A percentile compares a stretch with the other conserved stretches of the same genome.
These are phyloP conservation scores for Ichneumon xanthorius DNA, from an alignment of 2,888 invertebrate species.

Conservation along the genomic window DNA sequence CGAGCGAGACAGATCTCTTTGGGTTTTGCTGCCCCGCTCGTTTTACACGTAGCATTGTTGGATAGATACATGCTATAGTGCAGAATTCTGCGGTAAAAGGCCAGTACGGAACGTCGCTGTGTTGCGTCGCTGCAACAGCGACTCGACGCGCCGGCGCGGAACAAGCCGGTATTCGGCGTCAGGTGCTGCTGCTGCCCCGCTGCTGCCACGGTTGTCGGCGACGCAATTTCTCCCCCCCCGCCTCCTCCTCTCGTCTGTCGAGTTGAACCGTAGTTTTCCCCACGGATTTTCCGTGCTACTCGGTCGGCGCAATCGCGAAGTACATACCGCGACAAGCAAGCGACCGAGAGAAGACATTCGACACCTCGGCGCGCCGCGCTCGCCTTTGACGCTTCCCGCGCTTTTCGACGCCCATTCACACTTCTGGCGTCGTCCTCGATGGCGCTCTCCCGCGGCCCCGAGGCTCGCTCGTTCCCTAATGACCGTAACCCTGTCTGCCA, in stretches of 20 bases:
- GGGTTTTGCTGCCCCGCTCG: slow-evolving; percentile 43
- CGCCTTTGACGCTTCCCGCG: slow-evolving; percentile 67
- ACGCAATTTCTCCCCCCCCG: slow-evolving; percentile 47
- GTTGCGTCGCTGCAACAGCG: slow-evolving; percentile 48
- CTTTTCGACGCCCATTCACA: slow-evolving; percentile 67
- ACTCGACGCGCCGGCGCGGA: slow-evolving; percentile 64
- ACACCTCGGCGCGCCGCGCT: slow-evolving; percentile 28
- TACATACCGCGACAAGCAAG: slow-evolving; percentile 42
- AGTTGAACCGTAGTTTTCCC: slow-evolving; percentile 35
- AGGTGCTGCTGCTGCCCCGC: slow-evolving; percentile 61
- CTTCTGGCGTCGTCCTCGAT: slow-evolving; percentile 44
- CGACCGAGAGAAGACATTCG: slow-evolving; percentile 50
- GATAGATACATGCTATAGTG: slow-evolving; percentile 15
- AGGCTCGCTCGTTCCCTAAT: slow-evolving; percentile 30
- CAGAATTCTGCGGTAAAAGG: slow-evolving; percentile 61
- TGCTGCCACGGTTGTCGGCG: slow-evolving; percentile 45
- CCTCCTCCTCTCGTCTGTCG: neutral
- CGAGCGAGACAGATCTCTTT: slow-evolving; percentile 59
- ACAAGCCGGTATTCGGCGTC: slow-evolving; percentile 60
- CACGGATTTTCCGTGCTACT: slow-evolving; percentile 35
- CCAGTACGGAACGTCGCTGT: slow-evolving; percentile 36
- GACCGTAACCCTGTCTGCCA: neutral
- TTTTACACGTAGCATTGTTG: slow-evolving; percentile 29
- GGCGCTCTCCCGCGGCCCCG: slow-evolving; percentile 22
- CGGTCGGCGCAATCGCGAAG: slow-evolving; percentile 41